Evolutionary conservation across 2,113 vertebrate genomes (phyloP), one percentile per base, ranked within the genome.

Genomic region (Campylomormyrus tamandua): DNA sequence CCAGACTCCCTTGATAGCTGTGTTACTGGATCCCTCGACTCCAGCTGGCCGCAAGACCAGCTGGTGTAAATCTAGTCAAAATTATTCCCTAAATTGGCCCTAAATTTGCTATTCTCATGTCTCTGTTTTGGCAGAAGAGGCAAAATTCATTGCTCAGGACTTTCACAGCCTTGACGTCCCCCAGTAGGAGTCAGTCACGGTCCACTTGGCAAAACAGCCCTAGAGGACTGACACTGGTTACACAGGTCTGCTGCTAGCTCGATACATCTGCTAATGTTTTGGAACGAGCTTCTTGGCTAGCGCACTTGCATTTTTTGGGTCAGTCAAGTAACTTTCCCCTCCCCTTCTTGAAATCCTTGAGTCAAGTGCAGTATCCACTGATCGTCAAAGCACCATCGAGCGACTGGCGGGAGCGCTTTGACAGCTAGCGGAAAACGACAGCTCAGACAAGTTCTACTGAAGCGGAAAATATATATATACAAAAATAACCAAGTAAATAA

Each of bases 391-490:
- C 74, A 21, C 80, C 53, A 27, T 21, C 35, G 13, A 46, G 50
- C 24, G 6, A 48, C 24, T 84, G 21, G 5, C 53, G 56, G 83
- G 39, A 85, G 21, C 24, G 53, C 24, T 89, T 53, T 27, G 50
- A 84, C 77, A 84, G 70, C 88, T 53, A 89, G 48, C 39, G 88
- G 88, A 53, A 89, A 89, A 89, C 70, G 27, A 42, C 49, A 89
- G 70, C 35, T 70, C 70, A 42, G 13, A 19, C 42, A 31, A 58
- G 27, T 46, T 53, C 80, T 58, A 35, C 24, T 58, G 39, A 58
- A 48, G 24, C 84, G 24, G 39, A n/a, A 89, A 45, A 52, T 1
- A 53, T 19, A 53, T 53, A 53, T 53, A 56, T 17, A 48, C 17
- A 58, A 58, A 53, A 83, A 74, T 42, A 45, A 80, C 35, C 39